A percentile compares a stretch with the other conserved stretches of the same genome.
These are phyloP conservation scores for Cyprinodon tularosa DNA, from an alignment of 2,113 vertebrate species.

Conservation along the genomic window DNA sequence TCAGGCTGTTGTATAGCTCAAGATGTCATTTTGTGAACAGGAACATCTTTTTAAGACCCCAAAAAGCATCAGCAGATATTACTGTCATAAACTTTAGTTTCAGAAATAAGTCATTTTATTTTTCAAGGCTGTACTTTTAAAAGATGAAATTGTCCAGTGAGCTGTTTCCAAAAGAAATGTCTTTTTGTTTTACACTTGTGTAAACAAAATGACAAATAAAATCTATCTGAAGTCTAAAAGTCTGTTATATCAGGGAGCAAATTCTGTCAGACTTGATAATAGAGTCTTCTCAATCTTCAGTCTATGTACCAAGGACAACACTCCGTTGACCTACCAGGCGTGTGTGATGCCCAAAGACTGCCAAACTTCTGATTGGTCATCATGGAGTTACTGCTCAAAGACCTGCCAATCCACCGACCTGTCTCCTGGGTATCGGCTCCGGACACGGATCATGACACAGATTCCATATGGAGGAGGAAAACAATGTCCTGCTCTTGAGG, in stretches of 20 bases:
- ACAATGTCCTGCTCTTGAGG: conserved; percentile 84
- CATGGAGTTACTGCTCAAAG: conserved; percentile 89
- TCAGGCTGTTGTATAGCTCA: too few species aligned
- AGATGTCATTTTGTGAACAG: too few species aligned
- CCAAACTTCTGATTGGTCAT: conserved; percentile 85
- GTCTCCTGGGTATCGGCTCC: conserved; percentile 84
- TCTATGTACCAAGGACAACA: conserved; percentile 83
- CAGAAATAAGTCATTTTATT: too few species aligned
- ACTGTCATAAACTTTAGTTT: too few species aligned
- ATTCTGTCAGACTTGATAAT: conserved; percentile 7
- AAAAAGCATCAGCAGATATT: too few species aligned
- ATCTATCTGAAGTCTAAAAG: too few species aligned
- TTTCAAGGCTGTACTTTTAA: too few species aligned
- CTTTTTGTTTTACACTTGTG: too few species aligned
- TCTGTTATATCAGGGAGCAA: background rate
- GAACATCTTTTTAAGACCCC: too few species aligned
- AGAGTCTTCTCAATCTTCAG: conserved; percentile 67
- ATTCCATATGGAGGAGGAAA: conserved; percentile 79
- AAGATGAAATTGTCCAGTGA: too few species aligned
- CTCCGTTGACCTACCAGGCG: conserved; percentile 83
- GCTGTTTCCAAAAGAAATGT: too few species aligned
- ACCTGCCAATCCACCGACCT: conserved; percentile 84
- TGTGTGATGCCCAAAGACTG: conserved; percentile 91
- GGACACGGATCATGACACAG: conserved; percentile 80
- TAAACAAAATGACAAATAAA: too few species aligned